Base-by-base conservation (phyloP, 1,140 invertebrate species). In the Orchesella cincta region DNA sequence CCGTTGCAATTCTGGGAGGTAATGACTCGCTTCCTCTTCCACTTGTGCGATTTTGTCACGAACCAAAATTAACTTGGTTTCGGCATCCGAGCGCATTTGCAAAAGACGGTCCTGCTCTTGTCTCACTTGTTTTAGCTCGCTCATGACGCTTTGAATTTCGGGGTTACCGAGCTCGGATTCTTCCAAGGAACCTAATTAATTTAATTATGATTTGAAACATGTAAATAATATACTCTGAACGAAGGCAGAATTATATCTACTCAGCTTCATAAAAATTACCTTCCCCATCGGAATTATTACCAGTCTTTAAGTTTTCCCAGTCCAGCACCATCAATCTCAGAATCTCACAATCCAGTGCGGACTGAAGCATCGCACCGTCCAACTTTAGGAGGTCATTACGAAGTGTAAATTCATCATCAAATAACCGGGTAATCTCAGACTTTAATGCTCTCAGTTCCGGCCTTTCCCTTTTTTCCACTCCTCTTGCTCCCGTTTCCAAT, bases 81-180 rank as follows among this genome's bases (percentile, higher is more conserved):
- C 94, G 87, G 96, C 93, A 85, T 95, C 93, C 29, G 96, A 86
- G 79, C 90, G 87, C 34, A 91, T 85, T 82, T 93, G 92, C 54
- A 96, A 86, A 83, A 96, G 93, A 57, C 90, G 89, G 84, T 95
- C 92, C 8, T 93, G 91, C 14, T 90, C 88, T 26, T 89, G 89
- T 26, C 93, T 87, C 81, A 94, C 88, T 74, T 91, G 88, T 57
- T 93, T 88, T 81, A 92, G 94, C 54, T 92, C 88, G 80, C 94
- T 91, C 83, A 94, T 93, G 84, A 96, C 94, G 64, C 91, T 89
- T 85, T 94, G 93, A 28, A 96, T 81, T 73, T 81, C 81, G 1
- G 46, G 12, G 31, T 77, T 81, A 1, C 79, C 76, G 29, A 46
- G 75, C 18, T 73, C 23, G 1, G 75, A 80, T 31, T 78, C 79